Evolutionary conservation across 2,797 vertebrate species (phyloP).

Genomic region (Dallia pectoralis): DNA sequence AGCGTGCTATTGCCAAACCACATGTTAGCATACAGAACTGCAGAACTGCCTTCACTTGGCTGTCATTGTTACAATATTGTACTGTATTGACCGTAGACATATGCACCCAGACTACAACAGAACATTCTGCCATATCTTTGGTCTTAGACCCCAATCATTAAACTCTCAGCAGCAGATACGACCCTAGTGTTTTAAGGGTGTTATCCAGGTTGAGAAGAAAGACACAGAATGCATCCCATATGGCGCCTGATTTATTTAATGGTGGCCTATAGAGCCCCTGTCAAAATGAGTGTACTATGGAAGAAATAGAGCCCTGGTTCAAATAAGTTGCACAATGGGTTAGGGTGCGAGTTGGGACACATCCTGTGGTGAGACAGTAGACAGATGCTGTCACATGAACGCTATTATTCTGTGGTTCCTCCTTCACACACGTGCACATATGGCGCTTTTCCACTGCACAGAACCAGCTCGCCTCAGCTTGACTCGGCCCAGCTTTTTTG

Average conservation of each 20-base stretch:
- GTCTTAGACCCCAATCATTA: slow-evolving; percentile 5
- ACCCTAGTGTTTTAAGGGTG: slow-evolving; percentile 7
- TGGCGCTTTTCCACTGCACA: too few species aligned
- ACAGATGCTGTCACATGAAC: slow-evolving; percentile 48
- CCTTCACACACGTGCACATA: slow-evolving; percentile 1
- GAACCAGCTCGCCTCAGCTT: too few species aligned
- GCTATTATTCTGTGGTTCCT: slow-evolving; percentile 40
- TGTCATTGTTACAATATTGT: background rate
- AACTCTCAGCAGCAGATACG: slow-evolving; percentile 13
- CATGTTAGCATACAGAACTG: background rate
- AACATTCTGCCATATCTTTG: background rate
- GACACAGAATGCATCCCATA: background rate
- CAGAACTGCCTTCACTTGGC: background rate
- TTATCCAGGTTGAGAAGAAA: slow-evolving; percentile 9
- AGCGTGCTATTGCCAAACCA: too few species aligned
- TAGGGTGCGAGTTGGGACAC: background rate
- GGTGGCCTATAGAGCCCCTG: background rate
- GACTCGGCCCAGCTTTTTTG: too few species aligned
- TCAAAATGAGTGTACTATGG: background rate
- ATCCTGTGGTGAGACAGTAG: slow-evolving; percentile 11
- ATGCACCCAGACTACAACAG: background rate
- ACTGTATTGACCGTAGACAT: background rate
- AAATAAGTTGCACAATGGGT: too few species aligned
- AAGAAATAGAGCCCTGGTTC: background rate
- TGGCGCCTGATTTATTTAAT: background rate